These are phyloP conservation scores for Polydrusus tereticollis DNA, from an alignment of 2,888 invertebrate genomes.

Conservation along the genomic window DNA sequence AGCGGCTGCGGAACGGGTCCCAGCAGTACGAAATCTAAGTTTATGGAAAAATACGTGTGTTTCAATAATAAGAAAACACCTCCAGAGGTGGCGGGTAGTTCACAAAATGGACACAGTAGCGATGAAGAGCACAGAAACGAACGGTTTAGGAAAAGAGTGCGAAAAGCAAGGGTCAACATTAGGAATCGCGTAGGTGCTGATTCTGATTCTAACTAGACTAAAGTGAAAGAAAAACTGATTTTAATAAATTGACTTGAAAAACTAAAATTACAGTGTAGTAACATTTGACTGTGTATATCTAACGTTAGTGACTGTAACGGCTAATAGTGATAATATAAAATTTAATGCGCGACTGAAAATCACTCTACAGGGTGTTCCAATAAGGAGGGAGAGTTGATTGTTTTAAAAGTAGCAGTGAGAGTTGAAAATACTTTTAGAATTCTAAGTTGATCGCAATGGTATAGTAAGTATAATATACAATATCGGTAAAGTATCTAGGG, in stretches of 20 bases:
- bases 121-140: slow-evolving; percentile 69
- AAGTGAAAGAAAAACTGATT: slow-evolving; percentile 27
- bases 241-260: slow-evolving; percentile 29
- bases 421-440: too few species aligned
- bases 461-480: too few species aligned
- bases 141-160: slow-evolving; percentile 72
- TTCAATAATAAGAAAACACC: slow-evolving; percentile 52
- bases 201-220: slow-evolving; percentile 72
- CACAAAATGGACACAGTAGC: slow-evolving; percentile 54
- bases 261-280: slow-evolving; percentile 8
- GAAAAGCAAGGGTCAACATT: slow-evolving; percentile 75
- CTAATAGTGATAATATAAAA: background rate
- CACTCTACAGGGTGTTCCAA: background rate
- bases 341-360: background rate
- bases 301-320: slow-evolving; percentile 8
- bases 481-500: too few species aligned
- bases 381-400: too few species aligned
- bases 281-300: slow-evolving; percentile 10
- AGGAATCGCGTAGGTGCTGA: slow-evolving; percentile 74
- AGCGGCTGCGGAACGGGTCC: slow-evolving; percentile 64
- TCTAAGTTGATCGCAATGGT: too few species aligned
- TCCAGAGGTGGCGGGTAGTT: slow-evolving; percentile 53
- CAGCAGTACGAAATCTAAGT: slow-evolving; percentile 55
- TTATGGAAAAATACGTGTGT: slow-evolving; percentile 42
- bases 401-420: too few species aligned